phyloP scores from a whole-genome alignment of 2,113 vertebrate species.

The human (Homo sapiens) region GRCh38 chr5:20747501-20748000 shows the following conservation, averaged over 20 bases:
- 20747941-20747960: neutral
- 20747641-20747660: neutral
- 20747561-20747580: neutral
- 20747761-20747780: neutral
- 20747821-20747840: neutral
- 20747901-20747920: neutral
- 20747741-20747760: neutral
- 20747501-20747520: constrained; percentile 55
- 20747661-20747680: neutral
- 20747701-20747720: neutral
- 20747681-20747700: neutral
- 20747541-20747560: neutral
- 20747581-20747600: neutral
- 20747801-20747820: no score
- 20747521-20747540: constrained; percentile 49
- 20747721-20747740: neutral
- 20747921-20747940: neutral
- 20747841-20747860: neutral
- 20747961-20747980: neutral
- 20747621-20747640: neutral
- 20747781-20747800: neutral
- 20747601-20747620: neutral
- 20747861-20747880: neutral
- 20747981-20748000: neutral
- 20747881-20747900: neutral